Conservation (phyloP, 1,140 invertebrate genomes). For the Zaprionus vittiger region DNA sequence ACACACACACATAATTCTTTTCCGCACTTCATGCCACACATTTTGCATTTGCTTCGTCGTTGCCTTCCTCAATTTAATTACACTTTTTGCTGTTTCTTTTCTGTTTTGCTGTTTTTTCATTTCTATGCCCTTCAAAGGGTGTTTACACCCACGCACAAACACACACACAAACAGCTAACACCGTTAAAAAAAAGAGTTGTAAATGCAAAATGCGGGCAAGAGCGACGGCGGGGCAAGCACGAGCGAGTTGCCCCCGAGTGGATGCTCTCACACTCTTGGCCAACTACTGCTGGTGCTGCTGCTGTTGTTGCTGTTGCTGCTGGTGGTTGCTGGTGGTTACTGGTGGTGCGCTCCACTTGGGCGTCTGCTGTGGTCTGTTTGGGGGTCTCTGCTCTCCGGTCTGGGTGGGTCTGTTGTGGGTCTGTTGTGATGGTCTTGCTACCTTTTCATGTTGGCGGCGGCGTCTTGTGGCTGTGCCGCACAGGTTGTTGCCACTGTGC, state of each 20-base stretch:
- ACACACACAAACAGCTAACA: not conserved
- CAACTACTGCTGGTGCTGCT: too few species aligned
- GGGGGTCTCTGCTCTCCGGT: not conserved
- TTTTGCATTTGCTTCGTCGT: not conserved
- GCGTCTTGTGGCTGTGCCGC: constrained; percentile 31
- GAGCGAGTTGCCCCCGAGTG: too few species aligned
- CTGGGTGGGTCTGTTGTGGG: not conserved
- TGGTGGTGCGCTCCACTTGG: constrained; percentile 1
- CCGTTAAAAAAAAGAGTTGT: constrained; percentile 3
- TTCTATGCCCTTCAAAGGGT: not conserved
- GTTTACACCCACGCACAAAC: not conserved
- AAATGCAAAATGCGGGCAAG: not conserved
- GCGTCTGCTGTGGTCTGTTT: not conserved
- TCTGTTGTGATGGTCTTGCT: constrained; percentile 45
- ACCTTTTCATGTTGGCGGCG: constrained; percentile 79
- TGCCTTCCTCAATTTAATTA: not conserved
- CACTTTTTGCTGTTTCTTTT: not conserved
- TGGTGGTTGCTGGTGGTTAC: too few species aligned
- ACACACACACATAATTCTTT: constrained; percentile 36
- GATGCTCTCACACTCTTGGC: too few species aligned
- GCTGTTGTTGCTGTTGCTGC: too few species aligned
- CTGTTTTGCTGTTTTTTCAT: not conserved
- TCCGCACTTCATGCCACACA: not conserved
- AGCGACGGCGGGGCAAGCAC: not conserved
- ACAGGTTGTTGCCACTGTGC: constrained; percentile 52